Evolutionary conservation across 2,797 vertebrate genomes (phyloP), one percentile per base, ranked within the genome.

Genomic region (Molossus alvarezi): DNA sequence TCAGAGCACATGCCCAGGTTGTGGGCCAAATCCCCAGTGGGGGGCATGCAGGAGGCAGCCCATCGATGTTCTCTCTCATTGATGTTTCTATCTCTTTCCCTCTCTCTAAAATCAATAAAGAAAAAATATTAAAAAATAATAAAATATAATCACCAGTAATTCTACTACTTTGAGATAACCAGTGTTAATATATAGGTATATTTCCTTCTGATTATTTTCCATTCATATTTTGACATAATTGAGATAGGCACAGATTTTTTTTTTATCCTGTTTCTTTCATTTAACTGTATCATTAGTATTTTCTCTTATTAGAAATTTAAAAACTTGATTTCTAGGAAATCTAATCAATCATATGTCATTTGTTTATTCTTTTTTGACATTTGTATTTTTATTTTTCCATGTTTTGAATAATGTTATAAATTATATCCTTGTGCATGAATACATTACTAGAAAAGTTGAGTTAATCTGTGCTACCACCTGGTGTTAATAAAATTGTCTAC

Each of bases 291-390:
- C 27, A 48, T 81, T 96, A 80, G n/a, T 41, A 77, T 62, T 96
- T 94, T 94, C 55, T 82, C 48, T 67, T 58, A 62, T 13, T 76
- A 37, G n/a, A 57, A 88, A 88, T 72, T 72, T 55, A 27, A 90
- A 60, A 84, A 72, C 53, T 76, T 51, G 45, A 90, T 87, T 88
- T 77, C 27, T 84, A 84, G 33, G 37, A 10, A 90, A 90, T 84
- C 41, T 41, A 94, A 57, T 65, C 41, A 92, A 33, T 91, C 12
- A 81, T 53, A 23, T 41, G 53, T 37, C 83, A 60, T 86, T 89
- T 79, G 67, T 58, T 53, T 85, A 23, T 94, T 86, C 60, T 92
- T 79, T 57, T 75, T 96, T 91, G n/a, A 86, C n/a, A 84, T 82
- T 82, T 72, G 48, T 37, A 37, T 51, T 96, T 80, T n/a, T 67